Evolutionary conservation across 2,113 vertebrate genomes (phyloP).

Genomic region (Oryctolagus cuniculus): mOryCun1.1 NC_091442.1:98861001-98861500

Average conservation of each 20-base stretch:
- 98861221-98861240: neutral
- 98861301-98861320: neutral
- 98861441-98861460: neutral
- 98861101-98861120: no score
- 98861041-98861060: no score
- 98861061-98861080: no score
- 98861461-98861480: neutral
- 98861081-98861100: no score
- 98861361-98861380: neutral
- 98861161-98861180: neutral
- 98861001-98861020: no score
- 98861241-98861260: neutral
- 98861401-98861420: neutral
- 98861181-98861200: neutral
- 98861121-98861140: no score
- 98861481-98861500: neutral
- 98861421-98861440: neutral
- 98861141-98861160: no score
- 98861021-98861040: no score
- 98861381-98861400: rapidly evolving
- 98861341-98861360: neutral
- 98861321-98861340: neutral
- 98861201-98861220: neutral
- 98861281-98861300: neutral
- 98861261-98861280: neutral